Base-by-base conservation (phyloP, 1,140 invertebrate species). In the Muscidifurax raptorellus region DNA sequence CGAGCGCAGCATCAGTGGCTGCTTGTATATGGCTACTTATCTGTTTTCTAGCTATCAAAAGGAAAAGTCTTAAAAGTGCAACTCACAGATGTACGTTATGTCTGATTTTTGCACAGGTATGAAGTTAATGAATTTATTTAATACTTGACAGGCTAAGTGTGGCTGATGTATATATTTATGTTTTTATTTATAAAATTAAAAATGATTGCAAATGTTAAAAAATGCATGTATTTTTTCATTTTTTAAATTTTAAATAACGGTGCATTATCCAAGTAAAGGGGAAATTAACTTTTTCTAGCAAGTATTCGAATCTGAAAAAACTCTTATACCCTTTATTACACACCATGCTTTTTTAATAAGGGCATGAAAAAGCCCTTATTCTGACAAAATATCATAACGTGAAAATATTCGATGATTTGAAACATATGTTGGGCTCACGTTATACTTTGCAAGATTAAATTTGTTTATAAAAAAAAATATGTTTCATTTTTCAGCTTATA, bases 61-160 rank as follows among this genome's bases (percentile, higher is more conserved):
- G 96, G 0, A 96, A 96, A 88, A 96, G 96, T 86, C 96, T 96
- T 87, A 96, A 94, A 85, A 95, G 95, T 85, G 94, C 98, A 88
- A 97, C 97, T 22, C 98, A 99, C 91, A 94, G 95, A 86, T 95
- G 98, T 80, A 98, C 97, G 0, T 91, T 96, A 28, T 97, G 95
- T 88, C 93, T 98, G 30, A 93, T 97, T 78, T 88, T 97, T 5
- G 96, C 97, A 69, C 98, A 99, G 94, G 95, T 97, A 93, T 40
- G 0, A 81, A 83, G 83, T 80, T 40, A 2, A 64, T 72, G 22
- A 30, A 32, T 74, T 82, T 82, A 28, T 71, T 30, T 15, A 66
- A 25, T 6, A 32, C 32, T 6, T 32, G 32, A 32, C 18, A 66
- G 18, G 18, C 13, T 64, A 3, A 15, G 22, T n/a, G 13, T 18